A percentile compares a stretch with the other conserved stretches of the same genome.
Conservation (phyloP, 2,113 vertebrate species). For the Misgurnus mizolepis region DNA sequence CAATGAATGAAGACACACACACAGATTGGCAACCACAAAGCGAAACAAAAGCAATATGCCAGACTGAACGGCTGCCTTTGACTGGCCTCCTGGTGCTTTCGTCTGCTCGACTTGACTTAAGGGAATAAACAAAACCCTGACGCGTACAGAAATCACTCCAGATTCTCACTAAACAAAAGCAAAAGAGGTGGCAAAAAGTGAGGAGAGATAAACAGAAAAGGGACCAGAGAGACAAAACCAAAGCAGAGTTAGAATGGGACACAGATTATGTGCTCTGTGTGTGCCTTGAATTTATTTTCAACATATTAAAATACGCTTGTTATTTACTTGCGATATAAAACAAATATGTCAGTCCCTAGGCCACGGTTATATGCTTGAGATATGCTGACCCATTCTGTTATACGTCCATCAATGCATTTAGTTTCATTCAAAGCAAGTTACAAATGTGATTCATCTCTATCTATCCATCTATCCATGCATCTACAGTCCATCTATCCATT, state of each 20-base stretch:
- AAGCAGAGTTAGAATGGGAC: too few species aligned
- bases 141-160: slow-evolving; percentile 25
- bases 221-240: neutral
- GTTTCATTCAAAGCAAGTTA: too few species aligned
- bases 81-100: slow-evolving; percentile 31
- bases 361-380: too few species aligned
- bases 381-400: too few species aligned
- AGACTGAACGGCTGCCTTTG: slow-evolving; percentile 37
- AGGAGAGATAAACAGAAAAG: neutral
- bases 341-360: too few species aligned
- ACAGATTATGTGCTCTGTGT: neutral
- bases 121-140: slow-evolving; percentile 28
- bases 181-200: neutral
- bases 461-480: neutral
- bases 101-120: slow-evolving; percentile 31
- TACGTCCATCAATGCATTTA: too few species aligned
- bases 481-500: neutral
- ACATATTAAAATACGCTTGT: neutral
- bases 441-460: neutral
- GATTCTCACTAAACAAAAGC: neutral
- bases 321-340: neutral
- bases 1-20: slow-evolving; percentile 50
- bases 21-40: slow-evolving; percentile 46
- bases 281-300: neutral
- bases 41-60: slow-evolving; percentile 52